Evolutionary conservation across 2,888 invertebrate species (phyloP), one percentile per base, ranked within the genome.

Genomic region (Cheilosia soror): DNA sequence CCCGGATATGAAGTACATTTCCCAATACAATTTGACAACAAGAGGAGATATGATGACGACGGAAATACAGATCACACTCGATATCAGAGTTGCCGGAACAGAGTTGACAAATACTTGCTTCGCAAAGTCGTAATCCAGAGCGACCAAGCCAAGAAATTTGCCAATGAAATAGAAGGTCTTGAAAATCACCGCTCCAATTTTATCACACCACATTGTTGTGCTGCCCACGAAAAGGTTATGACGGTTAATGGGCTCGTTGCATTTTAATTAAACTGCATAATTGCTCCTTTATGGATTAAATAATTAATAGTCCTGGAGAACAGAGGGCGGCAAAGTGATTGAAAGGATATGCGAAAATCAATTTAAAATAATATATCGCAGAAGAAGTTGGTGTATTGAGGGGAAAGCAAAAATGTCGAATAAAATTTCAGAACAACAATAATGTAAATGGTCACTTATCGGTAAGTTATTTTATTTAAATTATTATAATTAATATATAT

Each of bases 241-340:
- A 47, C 5, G 1, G 13, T 31, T 63, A 44, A 44, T 73, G 33
- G 15, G 20, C 55, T 55, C 31, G 11, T 40, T 63, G 31, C 9
- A 15, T 44, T 44, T 51, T 51, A 77, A 77, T 77, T 60, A 53
- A 77, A 65, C 66, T 77, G 37, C 60, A 55, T 77, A 72, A 77
- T 82, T 47, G 58, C 31, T 72, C 60, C 66, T 40, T 47, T 71
- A 44, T n/a, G 33, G 57, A 11, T 29, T 82, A 29, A 77, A 77
- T 66, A 65, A 77, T 82, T 77, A 60, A 82, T 77, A 6, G 29
- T 47, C 37, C 58, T 51, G 51, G 29, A 42, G 42, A 7, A 13
- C 13, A 2, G 5, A 44, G n/a, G 9, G 4, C 47, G n/a, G 37
- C n/a, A 47, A 51, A 51, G 40, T 62, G 29, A 72, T 62, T 72